Conservation (phyloP, 2,888 invertebrate genomes). For the Plebejus melissa region DNA sequence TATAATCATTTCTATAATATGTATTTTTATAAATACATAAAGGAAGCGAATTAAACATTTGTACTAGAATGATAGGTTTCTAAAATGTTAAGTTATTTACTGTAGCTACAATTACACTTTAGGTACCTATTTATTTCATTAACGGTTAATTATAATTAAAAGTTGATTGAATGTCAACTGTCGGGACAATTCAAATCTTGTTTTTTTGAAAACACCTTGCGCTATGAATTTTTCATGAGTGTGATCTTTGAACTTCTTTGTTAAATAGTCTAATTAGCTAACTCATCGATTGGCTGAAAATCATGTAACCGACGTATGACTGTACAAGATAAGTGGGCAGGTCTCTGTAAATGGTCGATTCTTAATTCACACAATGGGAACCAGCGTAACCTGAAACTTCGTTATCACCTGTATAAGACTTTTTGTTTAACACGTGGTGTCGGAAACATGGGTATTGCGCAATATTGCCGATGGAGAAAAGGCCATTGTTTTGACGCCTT, state of each 20-base stretch:
- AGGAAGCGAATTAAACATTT: background rate
- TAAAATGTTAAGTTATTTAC: background rate
- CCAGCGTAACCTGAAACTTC: constrained; percentile 20
- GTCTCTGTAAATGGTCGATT: constrained; percentile 10
- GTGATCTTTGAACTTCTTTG: constrained; percentile 38
- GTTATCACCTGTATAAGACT: constrained; percentile 11
- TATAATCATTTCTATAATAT: background rate
- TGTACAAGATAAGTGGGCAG: constrained; percentile 32
- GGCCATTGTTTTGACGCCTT: constrained; percentile 59
- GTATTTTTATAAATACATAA: background rate
- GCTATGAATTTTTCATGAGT: constrained; percentile 33
- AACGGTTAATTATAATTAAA: background rate
- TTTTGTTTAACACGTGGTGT: constrained; percentile 42
- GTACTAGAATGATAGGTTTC: too few relatives aligned
- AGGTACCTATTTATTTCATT: background rate
- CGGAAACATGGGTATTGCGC: constrained; percentile 46
- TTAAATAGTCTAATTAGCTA: constrained; percentile 40
- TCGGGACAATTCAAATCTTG: constrained; percentile 5
- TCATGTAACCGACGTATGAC: constrained; percentile 31
- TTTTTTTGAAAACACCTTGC: constrained; percentile 26
- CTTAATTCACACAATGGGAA: constrained; percentile 4
- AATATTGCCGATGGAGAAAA: constrained; percentile 63
- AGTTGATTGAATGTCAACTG: constrained; percentile 17
- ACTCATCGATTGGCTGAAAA: constrained; percentile 33
- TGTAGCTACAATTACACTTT: background rate